These are phyloP conservation scores for Rhodeus uyekii DNA, from an alignment of 2,797 vertebrate genomes.

Conservation along the genomic window DNA sequence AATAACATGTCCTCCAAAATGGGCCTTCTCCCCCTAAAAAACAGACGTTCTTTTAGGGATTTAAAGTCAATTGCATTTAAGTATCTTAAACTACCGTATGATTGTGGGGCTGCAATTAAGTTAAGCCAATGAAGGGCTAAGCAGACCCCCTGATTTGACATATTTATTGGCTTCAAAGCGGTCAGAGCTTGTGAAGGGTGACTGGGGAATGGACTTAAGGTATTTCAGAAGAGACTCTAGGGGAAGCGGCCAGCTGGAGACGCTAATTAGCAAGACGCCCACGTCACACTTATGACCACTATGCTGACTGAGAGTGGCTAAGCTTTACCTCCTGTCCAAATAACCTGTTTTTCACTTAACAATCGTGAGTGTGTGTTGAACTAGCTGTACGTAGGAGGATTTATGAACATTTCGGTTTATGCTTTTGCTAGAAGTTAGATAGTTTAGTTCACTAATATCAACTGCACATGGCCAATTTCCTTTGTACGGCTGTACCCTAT, in stretches of 20 bases:
- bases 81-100: conserved; percentile 74
- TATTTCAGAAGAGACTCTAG: conserved; percentile 42
- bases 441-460: background rate
- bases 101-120: conserved; percentile 72
- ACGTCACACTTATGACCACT: conserved; percentile 57
- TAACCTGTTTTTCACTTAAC: conserved; percentile 43
- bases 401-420: background rate
- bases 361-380: conserved; percentile 39
- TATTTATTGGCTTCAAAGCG: conserved; percentile 77
- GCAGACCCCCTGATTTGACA: conserved; percentile 66
- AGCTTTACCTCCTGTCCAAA: conserved; percentile 56
- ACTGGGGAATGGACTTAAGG: conserved; percentile 43
- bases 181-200: conserved; percentile 67
- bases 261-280: conserved; percentile 64
- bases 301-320: conserved; percentile 48
- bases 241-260: conserved; percentile 51
- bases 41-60: conserved; percentile 63
- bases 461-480: conserved; percentile 16
- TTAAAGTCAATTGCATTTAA: conserved; percentile 67
- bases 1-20: conserved; percentile 44
- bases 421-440: background rate
- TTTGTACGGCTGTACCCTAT: conserved; percentile 4
- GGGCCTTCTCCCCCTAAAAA: conserved; percentile 23
- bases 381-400: background rate
- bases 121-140: conserved; percentile 71